Base-by-base conservation (phyloP, 2,888 invertebrate species). In the Latrodectus hesperus region DNA sequence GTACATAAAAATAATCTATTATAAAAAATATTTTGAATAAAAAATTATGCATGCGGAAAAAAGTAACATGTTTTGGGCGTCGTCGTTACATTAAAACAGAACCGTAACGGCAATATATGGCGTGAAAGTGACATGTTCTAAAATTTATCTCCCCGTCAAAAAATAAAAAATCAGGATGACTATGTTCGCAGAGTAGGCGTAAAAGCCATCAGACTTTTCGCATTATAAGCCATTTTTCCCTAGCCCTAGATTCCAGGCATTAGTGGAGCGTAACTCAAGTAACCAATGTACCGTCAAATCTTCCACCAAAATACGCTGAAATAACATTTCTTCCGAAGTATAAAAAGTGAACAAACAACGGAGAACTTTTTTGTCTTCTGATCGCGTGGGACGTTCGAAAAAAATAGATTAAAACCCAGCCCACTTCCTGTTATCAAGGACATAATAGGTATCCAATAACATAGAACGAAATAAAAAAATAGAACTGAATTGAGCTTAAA, bases 321-420 rank as follows among this genome's bases (percentile, higher is more conserved):
- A 38, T 38, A 38, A 60, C n/a, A 60, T 60, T 16, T 60, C 60
- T 60, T 60, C 8, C 6, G n/a, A 16, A 12, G 60, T 16, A 60
- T n/a, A 60, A 60, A 60, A 60, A 60, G n/a, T n/a, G 60, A 60
- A 60, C 60, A 60, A 60, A 60, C 60, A 60, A 60, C 60, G 60
- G 60, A 60, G n/a, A 60, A 16, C n/a, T 16, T 60, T 60, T 60
- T 60, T 60, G 12, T n/a, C 60, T n/a, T 60, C 60, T 11, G 14
- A 60, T 16, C 12, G 60, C n/a, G 60, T 60, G 60, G 60, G 60
- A 6, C 12, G 60, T 12, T 12, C 10, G 10, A 6, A 60, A 60
- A 60, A 60, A 60, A 60, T 16, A 60, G 12, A 60, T 60, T 60
- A n/a, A 60, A 60, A 60, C 60, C 60, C 60, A 60, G 60, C 60